phyloP scores from a whole-genome alignment of 2,888 invertebrate species.

The Tuta absoluta region DNA sequence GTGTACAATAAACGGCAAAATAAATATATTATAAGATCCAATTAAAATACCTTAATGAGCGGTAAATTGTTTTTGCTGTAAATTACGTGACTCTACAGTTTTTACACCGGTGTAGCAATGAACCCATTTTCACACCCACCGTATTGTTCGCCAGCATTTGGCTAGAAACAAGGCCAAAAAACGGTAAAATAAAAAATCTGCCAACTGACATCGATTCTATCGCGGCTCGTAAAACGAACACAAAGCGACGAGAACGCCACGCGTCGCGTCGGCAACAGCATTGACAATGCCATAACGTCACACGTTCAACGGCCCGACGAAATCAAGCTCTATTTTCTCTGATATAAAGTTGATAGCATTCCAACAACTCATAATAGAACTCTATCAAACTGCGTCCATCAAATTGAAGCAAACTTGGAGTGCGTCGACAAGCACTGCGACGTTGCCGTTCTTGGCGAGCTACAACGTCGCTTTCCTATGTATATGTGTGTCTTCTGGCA shows the following conservation, averaged over 20 bases:
- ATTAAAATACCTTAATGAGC: conserved; percentile 20
- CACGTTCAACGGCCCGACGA: conserved; percentile 30
- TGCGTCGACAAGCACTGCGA: conserved; percentile 66
- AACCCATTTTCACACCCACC: conserved; percentile 24
- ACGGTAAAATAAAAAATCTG: conserved; percentile 80
- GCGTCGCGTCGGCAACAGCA: conserved; percentile 65
- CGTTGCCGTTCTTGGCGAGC: conserved; percentile 75
- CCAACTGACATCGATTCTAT: conserved; percentile 81
- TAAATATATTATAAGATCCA: conserved; percentile 15
- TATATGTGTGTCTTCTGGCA: conserved; percentile 77
- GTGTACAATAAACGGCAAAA: too few species aligned
- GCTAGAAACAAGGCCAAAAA: conserved; percentile 73
- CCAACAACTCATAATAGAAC: conserved; percentile 44
- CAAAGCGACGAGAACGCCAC: conserved; percentile 68
- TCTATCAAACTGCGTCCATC: conserved; percentile 44
- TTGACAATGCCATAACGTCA: conserved; percentile 48
- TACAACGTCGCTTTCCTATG: conserved; percentile 71
- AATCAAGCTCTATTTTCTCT: conserved; percentile 34
- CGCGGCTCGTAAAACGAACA: conserved; percentile 70
- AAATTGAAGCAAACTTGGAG: conserved; percentile 72
- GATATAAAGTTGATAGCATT: conserved; percentile 38
- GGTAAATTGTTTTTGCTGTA: conserved; percentile 15
- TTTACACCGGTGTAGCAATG: conserved; percentile 22
- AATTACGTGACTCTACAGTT: conserved; percentile 12
- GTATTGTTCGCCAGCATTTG: conserved; percentile 42